Percentiles rank a stretch among this genome's conserved stretches.
Conservation (phyloP, 2,888 invertebrate genomes). For the Agrotis puta region DNA sequence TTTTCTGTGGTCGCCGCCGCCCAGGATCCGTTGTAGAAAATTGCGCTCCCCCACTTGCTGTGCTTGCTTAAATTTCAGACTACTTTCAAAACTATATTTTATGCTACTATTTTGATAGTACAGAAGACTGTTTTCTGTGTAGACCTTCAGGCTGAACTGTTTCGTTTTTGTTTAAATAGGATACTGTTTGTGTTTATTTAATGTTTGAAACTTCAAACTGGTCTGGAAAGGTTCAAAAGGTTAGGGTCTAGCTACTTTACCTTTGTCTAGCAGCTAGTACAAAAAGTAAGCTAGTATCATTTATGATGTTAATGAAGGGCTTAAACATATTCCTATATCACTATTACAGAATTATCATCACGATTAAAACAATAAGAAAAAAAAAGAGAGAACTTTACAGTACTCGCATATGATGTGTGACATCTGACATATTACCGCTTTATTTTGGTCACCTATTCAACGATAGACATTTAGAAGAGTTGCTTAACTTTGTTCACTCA, state of each 20-base stretch:
- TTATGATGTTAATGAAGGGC: no score
- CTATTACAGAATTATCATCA: no score
- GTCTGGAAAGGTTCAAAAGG: background rate
- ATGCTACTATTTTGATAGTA: constrained; percentile 65
- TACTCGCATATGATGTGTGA: no score
- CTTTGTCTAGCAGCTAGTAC: no score
- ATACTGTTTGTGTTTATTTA: constrained; percentile 12
- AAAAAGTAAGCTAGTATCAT: no score
- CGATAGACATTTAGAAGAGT: no score
- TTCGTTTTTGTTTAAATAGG: constrained; percentile 12
- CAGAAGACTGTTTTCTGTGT: constrained; percentile 20
- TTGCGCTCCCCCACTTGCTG: constrained; percentile 73
- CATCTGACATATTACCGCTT: no score
- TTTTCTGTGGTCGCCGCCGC: constrained; percentile 69
- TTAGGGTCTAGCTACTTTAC: background rate
- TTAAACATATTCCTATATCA: no score
- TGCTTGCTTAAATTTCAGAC: constrained; percentile 79
- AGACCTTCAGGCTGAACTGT: constrained; percentile 12
- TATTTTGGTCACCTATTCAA: no score
- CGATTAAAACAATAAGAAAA: no score
- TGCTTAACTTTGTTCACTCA: no score
- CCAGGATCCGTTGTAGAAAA: constrained; percentile 76
- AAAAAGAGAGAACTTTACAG: no score
- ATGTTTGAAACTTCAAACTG: constrained; percentile 1
- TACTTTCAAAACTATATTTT: constrained; percentile 73